A percentile compares a stretch with the other conserved stretches of the same genome.
Conservation (phyloP, 2,888 invertebrate species). For the Eupithecia dodoneata region DNA sequence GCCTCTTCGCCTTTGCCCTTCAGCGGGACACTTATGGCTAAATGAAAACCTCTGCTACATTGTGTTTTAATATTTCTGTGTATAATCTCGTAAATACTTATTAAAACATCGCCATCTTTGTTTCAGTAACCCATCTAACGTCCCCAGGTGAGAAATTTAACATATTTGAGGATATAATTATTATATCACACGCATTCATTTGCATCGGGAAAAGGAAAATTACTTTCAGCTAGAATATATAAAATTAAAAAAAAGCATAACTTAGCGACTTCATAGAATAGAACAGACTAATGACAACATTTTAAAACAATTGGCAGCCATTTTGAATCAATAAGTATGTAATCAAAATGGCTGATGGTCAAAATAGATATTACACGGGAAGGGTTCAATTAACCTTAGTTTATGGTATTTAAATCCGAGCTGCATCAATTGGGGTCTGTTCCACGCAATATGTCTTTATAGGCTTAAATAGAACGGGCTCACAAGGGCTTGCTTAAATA, state of each 20-base stretch:
- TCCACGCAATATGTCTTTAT: no score
- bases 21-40: background rate
- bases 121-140: conserved; percentile 39
- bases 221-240: background rate
- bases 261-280: background rate
- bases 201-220: background rate
- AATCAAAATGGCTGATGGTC: background rate
- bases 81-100: conserved; percentile 32
- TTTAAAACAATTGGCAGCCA: background rate
- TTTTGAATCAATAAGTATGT: background rate
- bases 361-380: background rate
- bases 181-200: background rate
- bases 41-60: background rate
- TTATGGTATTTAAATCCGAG: no score
- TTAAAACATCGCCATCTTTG: conserved; percentile 26
- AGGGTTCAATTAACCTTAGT: background rate
- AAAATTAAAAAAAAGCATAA: background rate
- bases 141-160: conserved; percentile 30
- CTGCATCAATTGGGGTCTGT: no score
- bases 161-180: background rate
- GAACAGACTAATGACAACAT: no score
- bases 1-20: background rate
- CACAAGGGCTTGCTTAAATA: no score
- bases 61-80: conserved; percentile 3
- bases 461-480: no score